Percentiles rank a stretch among this genome's conserved stretches.
Conservation (phyloP, 2,113 vertebrate genomes). For the Butastur rufipennis region DNA sequence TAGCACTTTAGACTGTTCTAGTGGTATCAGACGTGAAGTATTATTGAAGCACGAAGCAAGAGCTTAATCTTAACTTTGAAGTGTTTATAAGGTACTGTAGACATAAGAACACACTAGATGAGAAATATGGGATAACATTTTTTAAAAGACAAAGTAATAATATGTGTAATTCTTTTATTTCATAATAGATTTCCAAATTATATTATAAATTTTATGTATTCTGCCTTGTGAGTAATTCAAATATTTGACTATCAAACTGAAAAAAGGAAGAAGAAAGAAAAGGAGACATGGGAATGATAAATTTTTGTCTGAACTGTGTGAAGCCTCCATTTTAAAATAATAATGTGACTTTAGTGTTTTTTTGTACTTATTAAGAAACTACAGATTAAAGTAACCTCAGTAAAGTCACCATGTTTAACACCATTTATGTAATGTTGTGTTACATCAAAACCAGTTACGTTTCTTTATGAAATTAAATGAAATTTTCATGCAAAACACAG, state of each 20-base stretch:
- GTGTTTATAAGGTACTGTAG: background rate
- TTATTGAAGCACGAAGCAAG: background rate
- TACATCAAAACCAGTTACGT: background rate
- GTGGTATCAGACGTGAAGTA: background rate
- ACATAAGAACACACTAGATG: background rate
- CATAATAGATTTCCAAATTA: background rate
- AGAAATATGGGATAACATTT: background rate
- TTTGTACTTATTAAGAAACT: background rate
- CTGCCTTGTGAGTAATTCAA: background rate
- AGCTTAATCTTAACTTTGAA: background rate
- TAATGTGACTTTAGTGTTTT: background rate
- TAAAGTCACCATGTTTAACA: background rate
- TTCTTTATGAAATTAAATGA: background rate
- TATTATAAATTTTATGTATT: background rate
- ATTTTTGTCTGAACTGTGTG: background rate
- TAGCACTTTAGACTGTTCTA: background rate
- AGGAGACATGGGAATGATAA: background rate
- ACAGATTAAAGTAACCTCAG: background rate
- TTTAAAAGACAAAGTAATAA: background rate
- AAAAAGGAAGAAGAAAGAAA: background rate
- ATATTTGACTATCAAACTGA: background rate
- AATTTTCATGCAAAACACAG: background rate
- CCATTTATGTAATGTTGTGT: fast-evolving
- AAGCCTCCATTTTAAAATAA: background rate
- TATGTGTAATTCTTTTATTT: background rate